phyloP scores from a whole-genome alignment of 2,797 vertebrate species.

The Lithobates sylvaticus region DNA sequence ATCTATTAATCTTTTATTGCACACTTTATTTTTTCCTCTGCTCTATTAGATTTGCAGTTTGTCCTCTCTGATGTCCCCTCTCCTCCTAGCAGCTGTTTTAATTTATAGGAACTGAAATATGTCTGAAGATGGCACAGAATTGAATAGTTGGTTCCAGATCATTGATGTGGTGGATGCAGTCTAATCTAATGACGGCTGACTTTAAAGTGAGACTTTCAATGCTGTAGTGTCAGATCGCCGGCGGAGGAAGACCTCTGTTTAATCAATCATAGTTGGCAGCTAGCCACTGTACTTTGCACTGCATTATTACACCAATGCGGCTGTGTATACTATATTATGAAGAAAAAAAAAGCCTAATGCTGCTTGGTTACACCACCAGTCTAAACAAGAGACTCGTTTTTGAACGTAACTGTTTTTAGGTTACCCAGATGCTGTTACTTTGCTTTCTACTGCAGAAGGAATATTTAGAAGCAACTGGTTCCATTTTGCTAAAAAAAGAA shows the following conservation, averaged over 20 bases:
- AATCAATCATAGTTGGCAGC: background rate
- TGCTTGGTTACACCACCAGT: background rate
- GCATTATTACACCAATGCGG: background rate
- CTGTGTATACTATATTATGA: slow-evolving; percentile 15
- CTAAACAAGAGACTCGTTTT: slow-evolving; percentile 2
- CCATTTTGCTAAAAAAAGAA: slow-evolving; percentile 62
- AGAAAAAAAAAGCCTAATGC: background rate
- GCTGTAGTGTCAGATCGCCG: background rate
- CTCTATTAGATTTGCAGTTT: background rate
- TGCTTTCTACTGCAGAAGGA: slow-evolving; percentile 38
- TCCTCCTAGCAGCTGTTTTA: slow-evolving; percentile 38
- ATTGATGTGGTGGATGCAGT: slow-evolving; percentile 1
- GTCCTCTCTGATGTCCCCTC: background rate
- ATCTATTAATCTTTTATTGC: slow-evolving; percentile 33
- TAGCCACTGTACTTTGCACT: slow-evolving; percentile 3
- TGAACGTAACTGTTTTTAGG: background rate
- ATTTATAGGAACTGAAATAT: slow-evolving; percentile 10
- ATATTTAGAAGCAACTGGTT: slow-evolving; percentile 16
- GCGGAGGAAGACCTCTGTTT: background rate
- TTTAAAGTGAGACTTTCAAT: background rate
- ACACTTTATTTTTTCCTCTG: background rate
- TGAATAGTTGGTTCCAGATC: slow-evolving; percentile 14
- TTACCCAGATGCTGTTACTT: slow-evolving; percentile 13
- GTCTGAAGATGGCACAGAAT: slow-evolving; percentile 16
- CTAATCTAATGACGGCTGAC: background rate